These are phyloP conservation scores for Drosophila oshimai DNA, from an alignment of 1,140 invertebrate species.

Conservation along the genomic window DNA sequence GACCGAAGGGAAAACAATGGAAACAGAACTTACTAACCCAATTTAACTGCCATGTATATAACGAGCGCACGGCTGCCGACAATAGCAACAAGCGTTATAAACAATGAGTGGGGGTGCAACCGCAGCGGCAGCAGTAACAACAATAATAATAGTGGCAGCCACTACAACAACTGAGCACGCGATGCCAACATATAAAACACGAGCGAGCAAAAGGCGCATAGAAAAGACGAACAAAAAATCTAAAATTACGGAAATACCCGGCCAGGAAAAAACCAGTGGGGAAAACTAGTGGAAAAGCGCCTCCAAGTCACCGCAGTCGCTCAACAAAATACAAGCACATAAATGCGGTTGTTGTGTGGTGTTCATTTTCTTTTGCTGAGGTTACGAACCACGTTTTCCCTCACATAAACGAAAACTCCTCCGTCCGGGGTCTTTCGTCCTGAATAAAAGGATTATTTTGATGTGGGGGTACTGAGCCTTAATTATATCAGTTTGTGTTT, in stretches of 20 bases:
- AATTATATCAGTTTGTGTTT: constrained; percentile 24
- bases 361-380: constrained; percentile 29
- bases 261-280: background rate
- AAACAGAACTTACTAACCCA: constrained; percentile 69
- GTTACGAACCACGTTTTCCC: constrained; percentile 11
- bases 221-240: constrained; percentile 59
- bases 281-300: background rate
- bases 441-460: constrained; percentile 23
- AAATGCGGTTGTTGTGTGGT: constrained; percentile 19
- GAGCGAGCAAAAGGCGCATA: constrained; percentile 61
- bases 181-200: constrained; percentile 53
- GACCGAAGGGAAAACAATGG: constrained; percentile 49
- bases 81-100: constrained; percentile 40
- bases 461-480: constrained; percentile 12
- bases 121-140: constrained; percentile 26
- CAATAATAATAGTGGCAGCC: background rate
- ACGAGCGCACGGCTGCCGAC: constrained; percentile 6
- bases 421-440: constrained; percentile 8
- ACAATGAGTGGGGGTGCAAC: constrained; percentile 12
- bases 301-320: constrained; percentile 15
- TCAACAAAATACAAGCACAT: constrained; percentile 4
- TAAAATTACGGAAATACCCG: constrained; percentile 63
- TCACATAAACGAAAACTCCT: constrained; percentile 18
- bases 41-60: constrained; percentile 56
- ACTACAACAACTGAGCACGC: constrained; percentile 21